Conservation (phyloP, 2,797 vertebrate genomes). For the Crocodylus rhombifer region DNA sequence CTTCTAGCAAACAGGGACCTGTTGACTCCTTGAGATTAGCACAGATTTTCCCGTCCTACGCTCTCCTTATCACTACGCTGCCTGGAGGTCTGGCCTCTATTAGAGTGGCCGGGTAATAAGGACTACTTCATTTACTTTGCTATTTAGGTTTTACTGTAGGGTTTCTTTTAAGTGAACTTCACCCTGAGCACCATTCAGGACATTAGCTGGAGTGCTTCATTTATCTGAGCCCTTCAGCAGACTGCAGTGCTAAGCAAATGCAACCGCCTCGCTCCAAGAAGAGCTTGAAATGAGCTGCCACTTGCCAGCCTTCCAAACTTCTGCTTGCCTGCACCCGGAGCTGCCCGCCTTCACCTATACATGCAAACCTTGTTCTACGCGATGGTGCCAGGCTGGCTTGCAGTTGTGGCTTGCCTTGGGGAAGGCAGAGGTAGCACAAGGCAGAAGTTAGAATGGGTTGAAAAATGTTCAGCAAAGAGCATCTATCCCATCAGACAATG, state of each 20-base stretch:
- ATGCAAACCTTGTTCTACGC: rapidly evolving
- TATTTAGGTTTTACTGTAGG: background rate
- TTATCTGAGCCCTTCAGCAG: background rate
- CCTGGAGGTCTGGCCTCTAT: background rate
- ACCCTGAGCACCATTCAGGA: background rate
- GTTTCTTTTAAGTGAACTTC: background rate
- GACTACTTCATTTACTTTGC: background rate
- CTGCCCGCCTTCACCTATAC: background rate
- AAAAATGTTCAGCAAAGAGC: background rate
- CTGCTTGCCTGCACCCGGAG: background rate
- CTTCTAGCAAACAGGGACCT: background rate
- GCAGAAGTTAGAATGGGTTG: background rate
- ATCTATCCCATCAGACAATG: background rate
- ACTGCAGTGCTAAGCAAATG: background rate
- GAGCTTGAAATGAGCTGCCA: background rate
- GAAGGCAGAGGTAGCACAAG: background rate
- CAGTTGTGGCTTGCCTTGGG: background rate
- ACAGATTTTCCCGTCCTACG: background rate
- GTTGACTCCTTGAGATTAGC: background rate
- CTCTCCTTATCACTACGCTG: background rate
- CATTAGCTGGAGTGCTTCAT: background rate
- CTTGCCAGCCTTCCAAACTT: background rate
- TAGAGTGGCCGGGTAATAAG: background rate
- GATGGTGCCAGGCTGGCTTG: background rate
- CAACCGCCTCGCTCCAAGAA: background rate